These are phyloP conservation scores for Cardiocondyla obscurior DNA, from an alignment of 1,140 invertebrate species.

Conservation along the genomic window DNA sequence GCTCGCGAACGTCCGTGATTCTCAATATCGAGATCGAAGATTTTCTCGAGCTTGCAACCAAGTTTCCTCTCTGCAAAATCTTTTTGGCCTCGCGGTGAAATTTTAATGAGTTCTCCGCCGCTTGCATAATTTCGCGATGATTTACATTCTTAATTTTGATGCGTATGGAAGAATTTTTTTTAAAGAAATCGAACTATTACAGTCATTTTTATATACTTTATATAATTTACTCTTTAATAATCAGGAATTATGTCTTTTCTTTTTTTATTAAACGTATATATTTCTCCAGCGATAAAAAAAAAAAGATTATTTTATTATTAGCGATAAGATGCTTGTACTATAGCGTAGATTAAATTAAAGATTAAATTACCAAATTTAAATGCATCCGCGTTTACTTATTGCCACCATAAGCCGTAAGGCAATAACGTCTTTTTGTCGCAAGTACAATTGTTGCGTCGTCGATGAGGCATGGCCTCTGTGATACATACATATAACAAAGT, in stretches of 20 bases:
- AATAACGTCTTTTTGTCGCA: slow-evolving; percentile 73
- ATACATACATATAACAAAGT: slow-evolving; percentile 71
- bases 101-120: not conserved
- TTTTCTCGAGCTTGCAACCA: not conserved
- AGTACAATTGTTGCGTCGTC: slow-evolving; percentile 75
- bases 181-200: not conserved
- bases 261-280: not conserved
- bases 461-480: slow-evolving; percentile 72
- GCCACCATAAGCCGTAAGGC: slow-evolving; percentile 53
- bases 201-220: slow-evolving; percentile 32
- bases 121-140: slow-evolving; percentile 36
- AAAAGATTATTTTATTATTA: not conserved
- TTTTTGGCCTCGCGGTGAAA: not conserved
- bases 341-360: not conserved
- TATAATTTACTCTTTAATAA: too few species aligned
- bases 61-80: slow-evolving; percentile 5
- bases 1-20: not conserved
- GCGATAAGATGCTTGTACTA: not conserved
- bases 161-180: slow-evolving; percentile 12
- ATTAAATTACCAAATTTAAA: slow-evolving; percentile 2
- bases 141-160: slow-evolving; percentile 31
- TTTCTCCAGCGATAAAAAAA: not conserved
- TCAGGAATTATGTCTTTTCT: not conserved
- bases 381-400: slow-evolving; percentile 39
- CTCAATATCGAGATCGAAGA: not conserved